Percentiles rank a stretch among this genome's conserved stretches.
These are phyloP conservation scores for Cettia cetti DNA, from an alignment of 2,113 vertebrate species.

Conservation along the genomic window DNA sequence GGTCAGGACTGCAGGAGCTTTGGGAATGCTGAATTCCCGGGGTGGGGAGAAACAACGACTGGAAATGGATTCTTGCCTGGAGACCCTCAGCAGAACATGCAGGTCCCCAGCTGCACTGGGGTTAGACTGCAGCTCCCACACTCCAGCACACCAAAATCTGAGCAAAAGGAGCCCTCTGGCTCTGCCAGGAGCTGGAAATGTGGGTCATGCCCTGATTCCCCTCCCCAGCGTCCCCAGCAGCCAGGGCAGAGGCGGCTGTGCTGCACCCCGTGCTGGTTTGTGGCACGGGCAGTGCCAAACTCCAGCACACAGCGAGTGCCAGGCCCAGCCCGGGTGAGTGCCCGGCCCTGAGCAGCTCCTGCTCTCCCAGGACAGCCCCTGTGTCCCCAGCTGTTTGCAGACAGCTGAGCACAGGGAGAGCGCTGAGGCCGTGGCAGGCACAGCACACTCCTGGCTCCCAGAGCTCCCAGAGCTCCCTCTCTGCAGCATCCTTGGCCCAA, in stretches of 20 bases:
- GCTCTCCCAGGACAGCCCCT: background rate
- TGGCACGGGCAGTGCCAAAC: background rate
- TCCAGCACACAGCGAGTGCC: background rate
- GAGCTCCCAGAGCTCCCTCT: background rate
- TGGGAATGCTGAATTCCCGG: background rate
- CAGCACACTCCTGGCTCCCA: background rate
- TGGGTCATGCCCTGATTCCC: background rate
- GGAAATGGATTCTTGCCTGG: background rate
- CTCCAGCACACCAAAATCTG: background rate
- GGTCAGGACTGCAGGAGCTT: background rate
- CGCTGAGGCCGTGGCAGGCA: fast-evolving
- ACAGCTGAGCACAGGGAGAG: background rate
- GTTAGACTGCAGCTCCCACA: background rate
- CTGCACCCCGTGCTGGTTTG: background rate
- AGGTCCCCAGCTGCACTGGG: background rate
- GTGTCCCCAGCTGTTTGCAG: too few relatives aligned
- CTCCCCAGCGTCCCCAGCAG: background rate
- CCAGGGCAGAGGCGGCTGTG: background rate
- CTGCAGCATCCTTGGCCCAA: background rate
- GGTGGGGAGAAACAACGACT: background rate
- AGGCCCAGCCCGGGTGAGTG: too few relatives aligned
- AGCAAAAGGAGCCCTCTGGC: background rate
- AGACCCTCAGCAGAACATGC: background rate
- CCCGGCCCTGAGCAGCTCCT: background rate
- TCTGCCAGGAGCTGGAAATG: background rate